phyloP scores from a whole-genome alignment of 2,888 invertebrate genomes.

The Lochmaea capreae region DNA sequence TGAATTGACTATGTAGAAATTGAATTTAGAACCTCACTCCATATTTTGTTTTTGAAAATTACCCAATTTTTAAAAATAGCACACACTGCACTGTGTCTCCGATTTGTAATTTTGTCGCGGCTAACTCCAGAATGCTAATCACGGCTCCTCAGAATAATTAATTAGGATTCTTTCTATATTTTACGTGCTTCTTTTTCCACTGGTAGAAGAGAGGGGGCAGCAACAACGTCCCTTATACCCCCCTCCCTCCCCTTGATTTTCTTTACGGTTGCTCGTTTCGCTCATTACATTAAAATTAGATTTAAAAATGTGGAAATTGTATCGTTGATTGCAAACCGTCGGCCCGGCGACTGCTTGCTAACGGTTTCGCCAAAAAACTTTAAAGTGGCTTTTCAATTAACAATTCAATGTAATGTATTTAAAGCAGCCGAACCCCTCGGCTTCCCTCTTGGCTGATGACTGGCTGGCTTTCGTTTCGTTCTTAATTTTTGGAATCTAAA shows the following conservation, averaged over 20 bases:
- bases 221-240: slow-evolving; percentile 31
- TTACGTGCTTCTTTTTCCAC: slow-evolving; percentile 63
- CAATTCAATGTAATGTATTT: slow-evolving; percentile 63
- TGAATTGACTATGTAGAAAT: too few species aligned
- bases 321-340: slow-evolving; percentile 66
- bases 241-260: slow-evolving; percentile 52
- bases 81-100: slow-evolving; percentile 26
- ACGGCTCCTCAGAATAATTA: slow-evolving; percentile 72
- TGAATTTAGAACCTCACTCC: too few species aligned
- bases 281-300: slow-evolving; percentile 67
- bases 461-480: slow-evolving; percentile 15
- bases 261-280: slow-evolving; percentile 46
- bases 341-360: slow-evolving; percentile 40
- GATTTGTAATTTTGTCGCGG: slow-evolving; percentile 48
- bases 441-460: slow-evolving; percentile 19
- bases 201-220: slow-evolving; percentile 47
- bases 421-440: slow-evolving; percentile 15
- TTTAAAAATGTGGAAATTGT: slow-evolving; percentile 67
- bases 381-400: slow-evolving; percentile 67
- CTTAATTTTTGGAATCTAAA: slow-evolving; percentile 11
- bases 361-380: slow-evolving; percentile 53
- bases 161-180: slow-evolving; percentile 71
- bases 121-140: slow-evolving; percentile 68
- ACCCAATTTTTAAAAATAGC: not conserved
- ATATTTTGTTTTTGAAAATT: not conserved